These are phyloP conservation scores for Metacarcinus magister DNA, from an alignment of 2,888 invertebrate species.

Conservation along the genomic window DNA sequence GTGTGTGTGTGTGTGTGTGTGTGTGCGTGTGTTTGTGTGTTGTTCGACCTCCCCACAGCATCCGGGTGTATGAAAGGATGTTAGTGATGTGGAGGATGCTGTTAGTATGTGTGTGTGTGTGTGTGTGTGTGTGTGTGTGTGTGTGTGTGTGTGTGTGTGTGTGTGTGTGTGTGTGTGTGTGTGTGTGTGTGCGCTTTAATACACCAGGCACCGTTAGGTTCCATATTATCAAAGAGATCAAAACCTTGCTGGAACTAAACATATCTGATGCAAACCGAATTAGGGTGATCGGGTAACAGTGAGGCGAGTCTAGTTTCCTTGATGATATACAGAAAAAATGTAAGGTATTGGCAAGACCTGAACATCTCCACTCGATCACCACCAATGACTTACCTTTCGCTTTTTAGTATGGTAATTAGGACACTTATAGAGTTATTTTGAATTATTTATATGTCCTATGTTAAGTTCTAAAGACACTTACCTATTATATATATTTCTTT, in stretches of 20 bases:
- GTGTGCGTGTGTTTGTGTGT: background rate
- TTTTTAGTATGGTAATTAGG: too few species aligned
- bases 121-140: background rate
- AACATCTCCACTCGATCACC: too few species aligned
- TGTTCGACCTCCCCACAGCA: background rate
- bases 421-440: too few species aligned
- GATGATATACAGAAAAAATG: too few species aligned
- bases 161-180: background rate
- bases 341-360: too few species aligned
- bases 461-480: too few species aligned
- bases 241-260: too few species aligned
- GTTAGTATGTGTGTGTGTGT: background rate
- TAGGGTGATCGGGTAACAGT: too few species aligned
- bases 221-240: background rate
- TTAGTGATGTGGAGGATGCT: background rate
- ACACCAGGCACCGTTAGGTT: background rate
- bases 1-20: conserved; percentile 18
- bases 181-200: background rate
- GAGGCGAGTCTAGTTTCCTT: too few species aligned
- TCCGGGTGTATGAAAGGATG: conserved; percentile 26
- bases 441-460: too few species aligned
- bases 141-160: background rate
- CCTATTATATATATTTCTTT: background rate
- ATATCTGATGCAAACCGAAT: background rate
- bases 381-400: too few species aligned